These are phyloP conservation scores for Poecilia gillii DNA, from an alignment of 2,797 vertebrate species.

Conservation along the genomic window DNA sequence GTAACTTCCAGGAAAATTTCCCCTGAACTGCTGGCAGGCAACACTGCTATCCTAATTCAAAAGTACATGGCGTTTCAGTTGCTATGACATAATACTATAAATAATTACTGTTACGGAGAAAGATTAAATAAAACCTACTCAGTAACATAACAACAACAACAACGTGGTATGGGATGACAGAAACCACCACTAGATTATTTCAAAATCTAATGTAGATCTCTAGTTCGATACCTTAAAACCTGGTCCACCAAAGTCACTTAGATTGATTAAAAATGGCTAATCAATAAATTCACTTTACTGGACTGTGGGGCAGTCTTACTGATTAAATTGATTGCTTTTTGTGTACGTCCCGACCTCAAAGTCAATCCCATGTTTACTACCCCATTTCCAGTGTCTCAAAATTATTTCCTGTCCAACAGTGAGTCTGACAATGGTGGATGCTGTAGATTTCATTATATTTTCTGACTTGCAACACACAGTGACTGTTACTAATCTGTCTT, in stretches of 20 bases:
- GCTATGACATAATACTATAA: not conserved
- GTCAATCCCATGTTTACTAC: not conserved
- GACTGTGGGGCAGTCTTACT: not conserved
- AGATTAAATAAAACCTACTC: not conserved
- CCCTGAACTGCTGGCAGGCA: not conserved
- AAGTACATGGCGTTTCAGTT: not conserved
- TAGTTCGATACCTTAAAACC: not conserved
- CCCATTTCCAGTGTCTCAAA: not conserved
- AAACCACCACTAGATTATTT: not conserved
- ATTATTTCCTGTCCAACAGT: not conserved
- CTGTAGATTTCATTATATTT: not conserved
- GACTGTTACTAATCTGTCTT: not conserved
- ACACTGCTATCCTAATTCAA: not conserved
- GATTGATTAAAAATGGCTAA: not conserved
- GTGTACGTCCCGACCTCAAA: not conserved
- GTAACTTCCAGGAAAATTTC: not conserved
- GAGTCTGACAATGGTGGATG: not conserved
- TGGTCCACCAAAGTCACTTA: not conserved
- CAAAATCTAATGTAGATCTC: not conserved
- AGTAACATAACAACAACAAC: not conserved
- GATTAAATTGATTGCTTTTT: not conserved
- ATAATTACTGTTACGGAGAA: not conserved
- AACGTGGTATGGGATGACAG: not conserved
- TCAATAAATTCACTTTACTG: not conserved
- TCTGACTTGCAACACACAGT: not conserved